Base-by-base conservation (phyloP, 2,113 vertebrate genomes). In the Ciconia boyciana region DNA sequence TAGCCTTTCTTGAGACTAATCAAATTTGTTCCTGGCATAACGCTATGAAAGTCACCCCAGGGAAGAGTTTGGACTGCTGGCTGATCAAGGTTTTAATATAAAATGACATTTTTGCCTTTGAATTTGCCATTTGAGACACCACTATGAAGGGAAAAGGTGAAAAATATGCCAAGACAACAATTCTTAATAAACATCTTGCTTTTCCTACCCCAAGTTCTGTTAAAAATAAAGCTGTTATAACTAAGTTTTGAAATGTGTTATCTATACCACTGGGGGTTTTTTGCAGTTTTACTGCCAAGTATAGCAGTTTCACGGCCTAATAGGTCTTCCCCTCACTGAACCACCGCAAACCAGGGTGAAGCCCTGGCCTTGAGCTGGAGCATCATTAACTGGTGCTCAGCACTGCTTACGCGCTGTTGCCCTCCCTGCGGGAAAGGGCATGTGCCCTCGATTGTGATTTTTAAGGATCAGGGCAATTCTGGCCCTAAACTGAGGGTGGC, bases 201-300 rank as follows among this genome's bases (percentile, higher is more conserved):
- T 76, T 61, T 49, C 46, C 14, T 81, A 34, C 8, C 12, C 11
- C 19, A 57, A 31, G 7, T 39, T 79, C n/a, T 71, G 15, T 39
- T 83, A 68, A 57, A 72, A 49, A 52, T 11, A 70, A 83, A 80
- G 21, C 16, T 31, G 3, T 52, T 31, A 9, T 7, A 43, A 65
- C 24, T 36, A 90, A 74, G 31, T 49, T 52, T 74, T 58, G 49
- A 52, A 85, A 78, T 8, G 3, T 14, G 11, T 46, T 48, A 39
- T 44, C 29, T 55, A 2, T 32, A 7, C 34, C 31, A 43, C 6
- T 16, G 13, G 29, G 16, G 0, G 2, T 4, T n/a, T 20, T 24
- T 72, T 16, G 11, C 17, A 20, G 17, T 49, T 95, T 68, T 68
- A 8, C n/a, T 91, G 55, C 9, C 20, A 75, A 6, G 22, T 46